These are phyloP conservation scores for Epirrhoe alternata DNA, from an alignment of 2,888 invertebrate genomes.

Conservation along the genomic window DNA sequence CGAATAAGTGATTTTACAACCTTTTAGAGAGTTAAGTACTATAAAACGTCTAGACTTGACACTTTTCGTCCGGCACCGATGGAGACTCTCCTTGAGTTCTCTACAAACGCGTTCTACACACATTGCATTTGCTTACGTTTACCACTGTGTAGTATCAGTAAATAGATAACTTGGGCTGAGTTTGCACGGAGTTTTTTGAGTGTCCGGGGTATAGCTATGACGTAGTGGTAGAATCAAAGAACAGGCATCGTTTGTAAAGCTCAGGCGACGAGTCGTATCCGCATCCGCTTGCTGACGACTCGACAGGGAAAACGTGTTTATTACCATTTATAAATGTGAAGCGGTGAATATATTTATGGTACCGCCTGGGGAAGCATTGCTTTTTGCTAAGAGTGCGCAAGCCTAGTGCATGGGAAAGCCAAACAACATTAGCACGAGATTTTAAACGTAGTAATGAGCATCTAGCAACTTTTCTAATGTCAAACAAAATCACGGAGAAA, in stretches of 20 bases:
- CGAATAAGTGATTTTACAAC: no score
- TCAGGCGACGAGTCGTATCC: conserved; percentile 48
- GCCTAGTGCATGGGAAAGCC: not conserved
- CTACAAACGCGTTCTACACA: no score
- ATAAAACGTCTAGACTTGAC: no score
- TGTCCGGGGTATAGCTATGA: conserved; percentile 7
- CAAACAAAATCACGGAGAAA: no score
- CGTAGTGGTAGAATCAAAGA: conserved; percentile 32
- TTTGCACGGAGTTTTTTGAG: no score
- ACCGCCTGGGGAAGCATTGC: conserved; percentile 18
- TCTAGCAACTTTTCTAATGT: no score
- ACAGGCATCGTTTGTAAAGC: conserved; percentile 58
- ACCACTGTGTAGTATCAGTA: no score
- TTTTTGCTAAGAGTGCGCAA: conserved; percentile 20
- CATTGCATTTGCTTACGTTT: no score
- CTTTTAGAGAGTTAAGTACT: no score
- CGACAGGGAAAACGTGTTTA: conserved; percentile 41
- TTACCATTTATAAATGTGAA: conserved; percentile 42
- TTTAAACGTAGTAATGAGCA: not conserved
- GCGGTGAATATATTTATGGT: conserved; percentile 37
- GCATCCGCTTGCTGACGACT: conserved; percentile 52
- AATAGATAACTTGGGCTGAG: no score
- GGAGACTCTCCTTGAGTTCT: no score
- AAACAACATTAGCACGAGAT: not conserved
- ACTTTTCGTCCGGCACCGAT: no score